A percentile compares a stretch with the other conserved stretches of the same genome.
Conservation (phyloP, 37 sponge, comb jelly and placozoan species). For the Hexactinellida sp. region DNA sequence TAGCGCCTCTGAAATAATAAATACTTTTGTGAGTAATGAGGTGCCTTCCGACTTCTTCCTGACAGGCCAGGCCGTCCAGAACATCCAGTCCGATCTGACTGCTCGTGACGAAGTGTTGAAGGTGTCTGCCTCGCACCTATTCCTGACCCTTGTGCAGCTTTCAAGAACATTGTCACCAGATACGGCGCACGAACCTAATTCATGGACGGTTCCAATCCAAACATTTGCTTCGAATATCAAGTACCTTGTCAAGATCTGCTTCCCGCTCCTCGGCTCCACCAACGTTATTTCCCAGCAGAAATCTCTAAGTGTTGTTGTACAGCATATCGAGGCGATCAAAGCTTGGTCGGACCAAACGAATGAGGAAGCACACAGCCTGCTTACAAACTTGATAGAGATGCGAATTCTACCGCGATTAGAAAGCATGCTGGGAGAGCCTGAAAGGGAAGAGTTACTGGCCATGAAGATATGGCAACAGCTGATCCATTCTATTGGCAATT, state of each 20-base stretch:
- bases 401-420: neutral
- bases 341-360: neutral
- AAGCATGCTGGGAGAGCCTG: neutral
- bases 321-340: neutral
- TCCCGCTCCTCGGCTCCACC: neutral
- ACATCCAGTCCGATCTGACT: neutral
- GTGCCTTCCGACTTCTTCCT: neutral
- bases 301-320: neutral
- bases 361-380: neutral
- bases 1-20: neutral
- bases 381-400: neutral
- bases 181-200: neutral
- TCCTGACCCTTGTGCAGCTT: neutral
- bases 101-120: neutral
- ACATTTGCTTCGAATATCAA: neutral
- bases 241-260: neutral
- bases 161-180: neutral
- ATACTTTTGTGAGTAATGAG: neutral
- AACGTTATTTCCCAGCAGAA: neutral
- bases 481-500: constrained; percentile 8
- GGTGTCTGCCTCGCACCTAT: neutral
- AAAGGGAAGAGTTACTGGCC: neutral
- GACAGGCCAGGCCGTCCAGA: neutral
- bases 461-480: constrained; percentile 15
- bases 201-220: neutral